phyloP scores from a whole-genome alignment of 1,140 invertebrate genomes.

The Dryas iulia region DNA sequence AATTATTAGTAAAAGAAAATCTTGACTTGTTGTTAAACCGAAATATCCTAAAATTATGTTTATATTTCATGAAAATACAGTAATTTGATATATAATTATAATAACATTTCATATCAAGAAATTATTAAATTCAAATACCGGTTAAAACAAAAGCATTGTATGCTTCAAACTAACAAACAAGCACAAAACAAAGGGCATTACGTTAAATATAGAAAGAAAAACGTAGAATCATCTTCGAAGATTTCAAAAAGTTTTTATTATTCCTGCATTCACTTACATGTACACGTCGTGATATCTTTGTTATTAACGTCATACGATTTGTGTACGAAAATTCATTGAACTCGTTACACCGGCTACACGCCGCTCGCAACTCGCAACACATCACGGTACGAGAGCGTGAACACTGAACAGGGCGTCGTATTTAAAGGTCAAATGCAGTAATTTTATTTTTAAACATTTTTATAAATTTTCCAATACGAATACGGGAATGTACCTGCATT shows the following conservation, averaged over 20 bases:
- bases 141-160: too few relatives aligned
- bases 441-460: slow-evolving; percentile 12
- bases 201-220: too few relatives aligned
- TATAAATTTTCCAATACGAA: not conserved
- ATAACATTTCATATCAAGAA: too few relatives aligned
- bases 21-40: too few relatives aligned
- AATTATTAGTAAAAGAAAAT: too few relatives aligned
- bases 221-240: too few relatives aligned
- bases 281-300: not conserved
- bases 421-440: slow-evolving; percentile 16
- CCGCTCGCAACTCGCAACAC: not conserved
- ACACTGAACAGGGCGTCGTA: slow-evolving; percentile 3
- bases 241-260: not conserved
- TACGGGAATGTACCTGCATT: not conserved
- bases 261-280: not conserved
- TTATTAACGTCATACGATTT: not conserved
- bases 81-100: too few relatives aligned
- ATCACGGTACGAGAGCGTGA: slow-evolving; percentile 9
- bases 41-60: too few relatives aligned
- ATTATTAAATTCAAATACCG: too few relatives aligned
- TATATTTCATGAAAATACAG: too few relatives aligned
- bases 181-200: too few relatives aligned
- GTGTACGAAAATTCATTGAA: slow-evolving; percentile 5
- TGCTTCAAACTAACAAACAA: too few relatives aligned
- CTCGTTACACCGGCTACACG: not conserved